Base-by-base conservation (phyloP, 2,797 vertebrate genomes). In the Pipistrellus nathusii region DNA sequence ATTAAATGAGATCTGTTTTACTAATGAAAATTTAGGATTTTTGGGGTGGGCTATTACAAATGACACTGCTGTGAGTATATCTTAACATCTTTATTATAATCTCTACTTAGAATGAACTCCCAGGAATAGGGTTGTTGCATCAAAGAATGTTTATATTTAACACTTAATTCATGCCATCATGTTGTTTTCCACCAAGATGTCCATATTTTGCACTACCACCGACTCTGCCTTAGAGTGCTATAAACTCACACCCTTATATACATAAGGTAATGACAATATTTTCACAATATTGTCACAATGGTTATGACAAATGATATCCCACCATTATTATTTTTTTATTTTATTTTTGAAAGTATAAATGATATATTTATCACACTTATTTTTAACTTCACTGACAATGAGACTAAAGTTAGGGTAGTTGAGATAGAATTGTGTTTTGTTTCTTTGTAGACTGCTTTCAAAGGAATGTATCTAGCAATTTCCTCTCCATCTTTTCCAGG, bases 81-180 rank as follows among this genome's bases (percentile, higher is more conserved):
- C 9, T 69, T 75, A 78, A 55, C 7, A 55, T 62, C n/a, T 11
- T 68, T 73, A 41, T 81, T 77, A 5, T 51, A 66, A 18, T 51
- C 21, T 83, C 25, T 82, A 38, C n/a, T 83, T 88, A 62, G 38
- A 62, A 66, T 80, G 35, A 96, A 55, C 38, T 86, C 15, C 20
- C 78, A 41, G 30, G 15, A 44, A 59, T 41, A 12, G 11, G 15
- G 20, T 76, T 57, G 14, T 38, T 83, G 25, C 14, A 2, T 81
- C 12, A 80, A 91, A 82, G 4, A 6, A 46, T 85, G 48, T 32
- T 71, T 71, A n/a, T 38, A 46, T 75, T 90, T 78, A 90, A 44
- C 27, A 51, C 68, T 86, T 64, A 11, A 87, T 27, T 84, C 6
- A 59, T 25, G 8, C 23, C 35, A 15, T 76, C 35, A 9, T 57